Conservation (phyloP, 2,113 vertebrate genomes). For the Urocynchramus pylzowi region DNA sequence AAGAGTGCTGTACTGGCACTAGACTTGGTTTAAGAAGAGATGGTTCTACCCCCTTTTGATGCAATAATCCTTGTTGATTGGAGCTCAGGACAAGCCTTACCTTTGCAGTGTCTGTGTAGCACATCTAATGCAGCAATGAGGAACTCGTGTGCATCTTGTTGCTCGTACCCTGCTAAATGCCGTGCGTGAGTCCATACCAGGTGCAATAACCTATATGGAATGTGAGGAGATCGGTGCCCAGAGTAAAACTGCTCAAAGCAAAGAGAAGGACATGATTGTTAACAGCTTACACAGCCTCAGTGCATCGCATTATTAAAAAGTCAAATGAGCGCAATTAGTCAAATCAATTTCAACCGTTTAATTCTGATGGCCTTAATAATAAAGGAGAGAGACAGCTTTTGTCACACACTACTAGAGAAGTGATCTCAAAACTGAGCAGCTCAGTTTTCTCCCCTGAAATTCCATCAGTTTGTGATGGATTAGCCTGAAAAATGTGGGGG, state of each 20-base stretch:
- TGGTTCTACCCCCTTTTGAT: constrained; percentile 15
- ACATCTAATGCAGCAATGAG: constrained; percentile 98
- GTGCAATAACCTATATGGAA: constrained; percentile 98
- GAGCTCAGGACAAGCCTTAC: constrained; percentile 66
- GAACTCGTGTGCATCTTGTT: constrained; percentile 98
- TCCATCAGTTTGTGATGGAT: not conserved
- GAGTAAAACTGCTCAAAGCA: constrained; percentile 90
- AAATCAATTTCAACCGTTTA: not conserved
- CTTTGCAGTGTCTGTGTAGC: constrained; percentile 98
- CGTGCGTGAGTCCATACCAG: constrained; percentile 98
- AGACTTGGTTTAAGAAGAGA: not conserved
- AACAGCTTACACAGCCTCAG: not conserved
- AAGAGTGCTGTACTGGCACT: not conserved
- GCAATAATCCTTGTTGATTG: not conserved
- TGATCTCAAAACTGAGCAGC: not conserved
- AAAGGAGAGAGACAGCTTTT: not conserved
- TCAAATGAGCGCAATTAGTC: constrained; percentile 1
- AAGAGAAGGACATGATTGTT: constrained; percentile 23
- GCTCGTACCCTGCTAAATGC: constrained; percentile 98
- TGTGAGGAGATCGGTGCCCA: constrained; percentile 97
- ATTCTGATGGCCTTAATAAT: not conserved
- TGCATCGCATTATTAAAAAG: not conserved
- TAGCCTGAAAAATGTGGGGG: not conserved
- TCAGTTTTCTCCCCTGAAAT: not conserved
- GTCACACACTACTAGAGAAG: not conserved